Percentiles rank a stretch among this genome's conserved stretches.
phyloP scores from a whole-genome alignment of 64 coral and sea anemone species.

The Trachythela sp. region DNA sequence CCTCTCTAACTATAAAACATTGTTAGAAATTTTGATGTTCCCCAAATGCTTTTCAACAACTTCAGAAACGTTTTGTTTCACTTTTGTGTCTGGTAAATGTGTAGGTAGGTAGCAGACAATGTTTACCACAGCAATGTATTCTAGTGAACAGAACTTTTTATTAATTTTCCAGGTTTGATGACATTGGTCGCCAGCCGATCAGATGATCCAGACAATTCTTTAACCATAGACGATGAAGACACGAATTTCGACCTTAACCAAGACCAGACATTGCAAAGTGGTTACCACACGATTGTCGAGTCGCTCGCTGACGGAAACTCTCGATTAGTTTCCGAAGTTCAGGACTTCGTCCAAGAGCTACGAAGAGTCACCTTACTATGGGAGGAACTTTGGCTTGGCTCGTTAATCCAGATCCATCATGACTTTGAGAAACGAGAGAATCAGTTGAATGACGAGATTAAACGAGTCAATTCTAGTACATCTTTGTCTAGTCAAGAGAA shows the following conservation, averaged over 20 bases:
- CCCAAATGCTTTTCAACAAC: too few relatives aligned
- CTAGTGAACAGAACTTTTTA: too few relatives aligned
- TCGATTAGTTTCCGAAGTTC: conserved; percentile 70
- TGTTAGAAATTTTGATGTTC: too few relatives aligned
- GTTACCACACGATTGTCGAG: conserved; percentile 83
- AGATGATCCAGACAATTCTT: conserved; percentile 24
- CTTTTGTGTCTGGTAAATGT: too few relatives aligned
- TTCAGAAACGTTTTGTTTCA: too few relatives aligned
- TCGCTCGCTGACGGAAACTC: conserved; percentile 73
- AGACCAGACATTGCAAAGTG: conserved; percentile 64
- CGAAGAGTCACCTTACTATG: conserved; percentile 82
- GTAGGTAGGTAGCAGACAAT: too few relatives aligned
- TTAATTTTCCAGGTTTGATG: conserved; percentile 16
- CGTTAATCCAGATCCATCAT: conserved; percentile 88
- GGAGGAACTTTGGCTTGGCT: conserved; percentile 95
- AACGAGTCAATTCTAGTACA: conserved; percentile 76
- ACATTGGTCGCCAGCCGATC: conserved; percentile 2
- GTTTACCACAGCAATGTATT: too few relatives aligned
- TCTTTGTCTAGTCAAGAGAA: conserved; percentile 78
- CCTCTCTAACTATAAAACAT: too few relatives aligned
- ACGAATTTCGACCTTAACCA: conserved; percentile 42
- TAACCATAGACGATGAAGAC: conserved; percentile 24
- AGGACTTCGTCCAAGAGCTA: conserved; percentile 81
- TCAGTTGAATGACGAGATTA: conserved; percentile 90
- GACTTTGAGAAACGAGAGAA: conserved; percentile 80